These are phyloP conservation scores for Babyrousa celebensis DNA, from an alignment of 2,797 vertebrate genomes.

Conservation along the genomic window DNA sequence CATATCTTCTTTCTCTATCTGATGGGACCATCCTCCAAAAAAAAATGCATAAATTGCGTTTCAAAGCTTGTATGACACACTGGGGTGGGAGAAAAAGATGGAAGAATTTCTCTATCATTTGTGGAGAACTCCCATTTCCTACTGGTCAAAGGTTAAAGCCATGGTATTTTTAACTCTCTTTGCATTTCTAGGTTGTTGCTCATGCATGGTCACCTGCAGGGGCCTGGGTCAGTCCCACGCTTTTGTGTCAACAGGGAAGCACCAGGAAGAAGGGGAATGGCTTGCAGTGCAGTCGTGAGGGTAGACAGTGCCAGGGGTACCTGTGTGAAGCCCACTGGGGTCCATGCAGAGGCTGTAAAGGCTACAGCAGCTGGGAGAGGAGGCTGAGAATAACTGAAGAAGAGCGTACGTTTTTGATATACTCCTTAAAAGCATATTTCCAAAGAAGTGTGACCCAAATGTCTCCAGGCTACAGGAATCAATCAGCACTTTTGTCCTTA, in stretches of 20 bases:
- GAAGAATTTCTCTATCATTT: not conserved
- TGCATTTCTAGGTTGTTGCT: slow-evolving; percentile 22
- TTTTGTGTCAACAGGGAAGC: not conserved
- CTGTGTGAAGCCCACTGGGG: not conserved
- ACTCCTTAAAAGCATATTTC: slow-evolving; percentile 16
- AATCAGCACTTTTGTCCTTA: not conserved
- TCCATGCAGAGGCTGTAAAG: not conserved
- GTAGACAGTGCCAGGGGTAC: not conserved
- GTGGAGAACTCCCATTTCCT: not conserved
- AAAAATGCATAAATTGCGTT: not conserved
- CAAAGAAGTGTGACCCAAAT: slow-evolving; percentile 30
- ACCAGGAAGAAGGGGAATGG: not conserved
- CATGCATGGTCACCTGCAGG: not conserved
- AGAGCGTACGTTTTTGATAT: not conserved
- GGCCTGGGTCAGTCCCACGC: not conserved
- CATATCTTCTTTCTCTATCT: not conserved
- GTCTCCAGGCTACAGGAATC: not conserved
- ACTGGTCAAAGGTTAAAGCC: slow-evolving; percentile 4
- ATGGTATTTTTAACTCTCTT: not conserved
- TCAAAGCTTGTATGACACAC: not conserved
- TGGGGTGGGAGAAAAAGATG: not conserved
- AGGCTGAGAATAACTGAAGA: not conserved
- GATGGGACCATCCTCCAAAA: not conserved
- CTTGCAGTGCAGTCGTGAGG: not conserved
- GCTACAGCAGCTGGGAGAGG: not conserved